Evolutionary conservation across 2,113 vertebrate species (phyloP), one percentile per base, ranked within the genome.

Genomic region (Syngnathus floridae): DNA sequence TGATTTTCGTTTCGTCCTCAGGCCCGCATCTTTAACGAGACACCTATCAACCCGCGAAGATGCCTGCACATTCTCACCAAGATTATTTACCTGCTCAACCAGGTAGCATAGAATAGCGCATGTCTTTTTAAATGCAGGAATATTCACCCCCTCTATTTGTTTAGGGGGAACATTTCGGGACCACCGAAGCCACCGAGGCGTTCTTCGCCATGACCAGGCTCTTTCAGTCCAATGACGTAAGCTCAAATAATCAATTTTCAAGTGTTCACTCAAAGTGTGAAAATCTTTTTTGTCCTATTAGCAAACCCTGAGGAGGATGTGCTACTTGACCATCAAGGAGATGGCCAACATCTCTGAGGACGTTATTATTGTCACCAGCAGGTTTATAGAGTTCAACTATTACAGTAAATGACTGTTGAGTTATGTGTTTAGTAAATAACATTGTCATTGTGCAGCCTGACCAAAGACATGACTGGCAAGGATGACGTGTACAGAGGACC

Each of bases 271-370:
- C 46, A 1, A 12, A 37, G 4, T 2, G 16, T 6, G 5, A 7
- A 61, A 16, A 65, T 13, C n/a, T 31, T 4, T 38, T 6, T 51
- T 61, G 64, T 48, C 76, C 69, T 68, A 7, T 2, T 82, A 99
- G 97, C 97, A 97, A 98, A 98, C 94, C 35, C 84, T 99, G 56
- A 88, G 97, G 63, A 93, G 96, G 71, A 98, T 99, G 97, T 99
- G 97, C 71, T 98, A 99, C 85, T 86, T 99, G 26, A 98, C 96
- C 0, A 99, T 99, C 83, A 99, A 99, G 73, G 97, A 99, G 90
- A 98, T 99, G 97, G 96, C 97, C 56, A 98, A 93, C 74, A 99
- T 99, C 76, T 96, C 97, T 4, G 96, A 99, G 84, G 97, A 98
- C 22, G 97, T 99, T 69, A 99, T 99, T 83, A 99, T 98, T 55